Base-by-base conservation (phyloP, 1,140 invertebrate genomes). In the Lasaia peninsularis region DNA sequence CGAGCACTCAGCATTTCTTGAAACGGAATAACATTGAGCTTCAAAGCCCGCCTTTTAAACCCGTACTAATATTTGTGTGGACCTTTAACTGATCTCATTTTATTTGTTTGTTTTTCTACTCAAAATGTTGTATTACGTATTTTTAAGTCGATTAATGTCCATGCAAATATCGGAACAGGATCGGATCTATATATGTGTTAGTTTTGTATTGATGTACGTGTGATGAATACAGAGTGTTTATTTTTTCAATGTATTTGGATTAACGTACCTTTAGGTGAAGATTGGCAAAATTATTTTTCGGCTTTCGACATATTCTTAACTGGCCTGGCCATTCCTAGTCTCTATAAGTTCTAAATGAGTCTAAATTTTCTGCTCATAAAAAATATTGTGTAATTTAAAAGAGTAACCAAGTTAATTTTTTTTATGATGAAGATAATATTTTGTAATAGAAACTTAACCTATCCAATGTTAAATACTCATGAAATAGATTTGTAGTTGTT, bases 61-160 rank as follows among this genome's bases (percentile, higher is more conserved):
- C 35, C 62, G 24, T 62, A 62, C 71, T 68, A 71, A 73, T 76
- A 52, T 75, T 77, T 73, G 73, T 80, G 71, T 73, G 75, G 67
- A 57, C 72, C 63, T 72, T 73, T 58, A 50, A 57, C 62, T 83
- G 78, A 83, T 86, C 82, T 86, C 80, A 82, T 72, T 71, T 71
- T 67, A 60, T 65, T 72, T 58, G 62, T 63, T 62, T 67, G 51
- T 69, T 63, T 68, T 60, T 44, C 37, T 56, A 28, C 32, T 56
- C 37, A 48, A 49, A 14, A 37, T 53, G 51, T 44, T 37, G 58
- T 48, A 48, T 48, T 48, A 48, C 44, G 44, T 48, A 48, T 21
- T 48, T 6, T 48, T 48, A 48, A 48, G 44, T 48, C 2, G 44
- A 48, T 48, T 48, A 48, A 73, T 68, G 69, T 75, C 73, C 78